These are phyloP conservation scores for Tanaodytes sp. DNA, from an alignment of 2,888 invertebrate genomes.

Conservation along the genomic window DNA sequence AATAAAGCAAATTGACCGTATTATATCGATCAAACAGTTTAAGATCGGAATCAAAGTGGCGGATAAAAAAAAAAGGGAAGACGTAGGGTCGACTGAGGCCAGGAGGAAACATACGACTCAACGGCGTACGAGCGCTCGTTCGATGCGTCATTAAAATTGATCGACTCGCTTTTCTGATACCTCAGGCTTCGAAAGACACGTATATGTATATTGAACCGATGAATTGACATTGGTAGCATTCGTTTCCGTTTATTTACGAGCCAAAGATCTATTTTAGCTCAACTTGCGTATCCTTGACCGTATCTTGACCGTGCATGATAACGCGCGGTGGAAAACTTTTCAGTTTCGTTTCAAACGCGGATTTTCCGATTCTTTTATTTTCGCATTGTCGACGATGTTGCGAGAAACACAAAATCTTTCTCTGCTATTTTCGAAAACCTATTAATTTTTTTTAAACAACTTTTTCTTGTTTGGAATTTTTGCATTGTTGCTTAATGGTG, in stretches of 20 bases:
- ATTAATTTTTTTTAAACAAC: too few species aligned
- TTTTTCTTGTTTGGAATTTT: too few species aligned
- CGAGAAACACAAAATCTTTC: too few species aligned
- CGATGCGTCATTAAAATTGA: constrained; percentile 54
- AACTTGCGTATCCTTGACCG: constrained; percentile 66
- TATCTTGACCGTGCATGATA: neutral
- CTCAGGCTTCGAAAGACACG: constrained; percentile 39
- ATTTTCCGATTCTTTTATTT: too few species aligned
- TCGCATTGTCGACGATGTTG: too few species aligned
- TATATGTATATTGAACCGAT: constrained; percentile 45
- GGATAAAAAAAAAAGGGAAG: constrained; percentile 20
- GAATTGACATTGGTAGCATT: constrained; percentile 67
- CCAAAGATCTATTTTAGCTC: constrained; percentile 65
- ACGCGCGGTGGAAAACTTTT: neutral
- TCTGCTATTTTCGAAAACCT: too few species aligned
- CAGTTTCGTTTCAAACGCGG: neutral
- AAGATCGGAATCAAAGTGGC: constrained; percentile 25
- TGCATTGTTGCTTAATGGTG: too few species aligned
- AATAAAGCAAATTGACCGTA: constrained; percentile 40
- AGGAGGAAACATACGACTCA: constrained; percentile 35
- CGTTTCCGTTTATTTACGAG: constrained; percentile 65
- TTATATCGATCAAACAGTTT: constrained; percentile 32
- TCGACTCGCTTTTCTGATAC: constrained; percentile 44
- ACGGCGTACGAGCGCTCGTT: constrained; percentile 25
- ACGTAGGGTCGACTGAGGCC: constrained; percentile 33